Percentiles rank a stretch among this genome's conserved stretches.
phyloP scores from a whole-genome alignment of 2,888 invertebrate species.

The Cremastobaeus sp. region DNA sequence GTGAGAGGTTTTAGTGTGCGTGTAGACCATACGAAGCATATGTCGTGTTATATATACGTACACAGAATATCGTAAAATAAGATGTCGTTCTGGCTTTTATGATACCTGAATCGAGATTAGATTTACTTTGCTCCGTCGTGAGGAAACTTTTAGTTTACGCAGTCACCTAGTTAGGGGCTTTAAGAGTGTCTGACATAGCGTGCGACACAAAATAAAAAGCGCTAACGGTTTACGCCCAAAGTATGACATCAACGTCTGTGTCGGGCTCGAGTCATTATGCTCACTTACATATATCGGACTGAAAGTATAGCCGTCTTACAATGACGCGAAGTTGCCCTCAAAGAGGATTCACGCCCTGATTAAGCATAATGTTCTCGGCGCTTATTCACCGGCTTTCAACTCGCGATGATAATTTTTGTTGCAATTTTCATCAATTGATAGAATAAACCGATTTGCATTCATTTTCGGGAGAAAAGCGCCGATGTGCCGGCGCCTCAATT shows the following conservation, averaged over 20 bases:
- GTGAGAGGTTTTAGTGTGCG: slow-evolving; percentile 4
- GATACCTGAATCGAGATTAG: slow-evolving; percentile 74
- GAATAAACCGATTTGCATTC: no score
- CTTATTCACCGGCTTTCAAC: slow-evolving; percentile 8
- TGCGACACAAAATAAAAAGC: slow-evolving; percentile 47
- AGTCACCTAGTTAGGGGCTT: slow-evolving; percentile 43
- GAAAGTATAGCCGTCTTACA: slow-evolving; percentile 8
- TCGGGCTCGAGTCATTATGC: background rate
- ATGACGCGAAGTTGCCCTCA: background rate
- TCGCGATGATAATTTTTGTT: no score
- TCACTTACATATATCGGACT: background rate
- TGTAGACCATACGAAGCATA: slow-evolving; percentile 57
- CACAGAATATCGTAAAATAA: slow-evolving; percentile 70
- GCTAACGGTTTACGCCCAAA: background rate
- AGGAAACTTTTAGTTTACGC: slow-evolving; percentile 60
- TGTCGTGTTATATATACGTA: slow-evolving; percentile 63
- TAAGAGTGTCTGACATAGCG: slow-evolving; percentile 8
- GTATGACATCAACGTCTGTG: background rate
- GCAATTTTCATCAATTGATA: no score
- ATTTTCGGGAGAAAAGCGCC: no score
- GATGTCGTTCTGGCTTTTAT: slow-evolving; percentile 73
- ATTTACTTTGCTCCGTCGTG: slow-evolving; percentile 71
- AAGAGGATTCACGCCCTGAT: slow-evolving; percentile 23
- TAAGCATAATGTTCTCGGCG: slow-evolving; percentile 7
- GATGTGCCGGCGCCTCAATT: no score